Evolutionary conservation across 2,888 invertebrate species (phyloP).

Genomic region (Ochropleura leucogaster): DNA sequence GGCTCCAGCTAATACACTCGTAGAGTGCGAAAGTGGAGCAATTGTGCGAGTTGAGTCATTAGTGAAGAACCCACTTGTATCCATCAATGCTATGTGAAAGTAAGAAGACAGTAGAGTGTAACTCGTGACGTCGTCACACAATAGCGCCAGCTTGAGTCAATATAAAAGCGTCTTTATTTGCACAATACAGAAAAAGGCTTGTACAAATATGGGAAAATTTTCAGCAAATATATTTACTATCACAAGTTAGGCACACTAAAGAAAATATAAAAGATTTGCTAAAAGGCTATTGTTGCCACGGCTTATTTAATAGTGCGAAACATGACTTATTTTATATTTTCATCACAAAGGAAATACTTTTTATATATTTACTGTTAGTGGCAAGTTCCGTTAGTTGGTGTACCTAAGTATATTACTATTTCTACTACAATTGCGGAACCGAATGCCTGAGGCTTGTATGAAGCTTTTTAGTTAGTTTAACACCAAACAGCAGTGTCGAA

Average conservation of each 20-base stretch:
- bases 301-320: slow-evolving; percentile 21
- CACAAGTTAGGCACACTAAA: slow-evolving; percentile 61
- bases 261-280: slow-evolving; percentile 46
- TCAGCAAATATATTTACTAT: slow-evolving; percentile 73
- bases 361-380: slow-evolving; percentile 1
- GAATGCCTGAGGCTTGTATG: not conserved
- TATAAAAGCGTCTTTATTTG: slow-evolving; percentile 79
- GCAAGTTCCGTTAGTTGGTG: not conserved
- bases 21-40: slow-evolving; percentile 33
- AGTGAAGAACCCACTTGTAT: slow-evolving; percentile 39
- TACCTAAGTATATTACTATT: not conserved
- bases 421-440: not conserved
- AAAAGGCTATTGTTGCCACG: slow-evolving; percentile 40
- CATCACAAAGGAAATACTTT: not conserved
- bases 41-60: slow-evolving; percentile 52
- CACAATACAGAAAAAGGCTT: slow-evolving; percentile 75
- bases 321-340: slow-evolving; percentile 7
- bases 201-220: slow-evolving; percentile 75
- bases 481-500: slow-evolving; percentile 7
- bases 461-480: not conserved
- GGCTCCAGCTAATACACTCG: slow-evolving; percentile 45
- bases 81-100: slow-evolving; percentile 55
- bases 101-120: slow-evolving; percentile 61
- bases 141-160: slow-evolving; percentile 78
- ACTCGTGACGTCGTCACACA: slow-evolving; percentile 74